A percentile compares a stretch with the other conserved stretches of the same genome.
phyloP scores from a whole-genome alignment of 2,113 vertebrate genomes.

The Leptocoma aspasia region DNA sequence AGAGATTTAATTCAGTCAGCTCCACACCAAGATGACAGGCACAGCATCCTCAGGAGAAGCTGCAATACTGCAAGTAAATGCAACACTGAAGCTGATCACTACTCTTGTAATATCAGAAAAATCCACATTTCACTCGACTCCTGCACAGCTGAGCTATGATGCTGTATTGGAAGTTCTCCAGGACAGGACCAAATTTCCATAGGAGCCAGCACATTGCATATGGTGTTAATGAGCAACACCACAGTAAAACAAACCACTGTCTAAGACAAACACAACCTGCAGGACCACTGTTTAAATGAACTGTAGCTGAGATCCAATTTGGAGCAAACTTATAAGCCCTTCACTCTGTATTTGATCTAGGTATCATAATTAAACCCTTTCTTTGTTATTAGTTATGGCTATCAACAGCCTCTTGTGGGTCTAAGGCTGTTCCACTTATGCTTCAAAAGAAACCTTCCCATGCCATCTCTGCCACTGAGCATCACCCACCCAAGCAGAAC shows the following conservation, averaged over 20 bases:
- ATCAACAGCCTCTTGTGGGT: neutral
- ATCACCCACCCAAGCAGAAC: neutral
- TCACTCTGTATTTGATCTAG: neutral
- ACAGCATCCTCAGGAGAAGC: neutral
- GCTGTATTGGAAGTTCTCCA: neutral
- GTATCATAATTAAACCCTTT: neutral
- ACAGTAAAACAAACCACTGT: neutral
- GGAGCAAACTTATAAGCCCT: neutral
- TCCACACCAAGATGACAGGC: neutral
- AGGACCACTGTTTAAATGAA: conserved; percentile 5
- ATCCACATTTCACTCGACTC: neutral
- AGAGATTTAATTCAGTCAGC: neutral
- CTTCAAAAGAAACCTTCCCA: neutral
- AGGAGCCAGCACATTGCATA: neutral
- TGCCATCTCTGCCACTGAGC: neutral
- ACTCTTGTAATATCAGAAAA: neutral
- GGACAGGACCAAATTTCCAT: neutral
- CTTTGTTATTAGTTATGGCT: neutral
- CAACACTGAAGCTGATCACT: neutral
- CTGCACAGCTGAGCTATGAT: neutral
- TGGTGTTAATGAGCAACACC: neutral
- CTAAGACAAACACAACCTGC: neutral
- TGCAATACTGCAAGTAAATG: neutral
- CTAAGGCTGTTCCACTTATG: neutral
- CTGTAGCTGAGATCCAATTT: neutral